Evolutionary conservation across 2,888 invertebrate species (phyloP).

Genomic region (Pasiphila rectangulata): DNA sequence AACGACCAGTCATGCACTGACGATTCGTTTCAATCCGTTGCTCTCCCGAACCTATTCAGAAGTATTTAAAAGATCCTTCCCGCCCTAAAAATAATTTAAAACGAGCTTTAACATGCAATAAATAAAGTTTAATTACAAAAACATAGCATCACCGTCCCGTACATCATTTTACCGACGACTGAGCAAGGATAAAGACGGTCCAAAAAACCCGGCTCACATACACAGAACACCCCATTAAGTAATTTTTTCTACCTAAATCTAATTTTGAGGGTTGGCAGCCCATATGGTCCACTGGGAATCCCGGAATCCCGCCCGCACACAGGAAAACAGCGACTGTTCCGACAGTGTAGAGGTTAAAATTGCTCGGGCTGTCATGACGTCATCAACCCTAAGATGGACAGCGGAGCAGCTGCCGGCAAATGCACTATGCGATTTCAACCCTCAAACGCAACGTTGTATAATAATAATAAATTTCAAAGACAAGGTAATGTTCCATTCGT

Average conservation of each 20-base stretch:
- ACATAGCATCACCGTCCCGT: conserved; percentile 30
- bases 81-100: conserved; percentile 10
- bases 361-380: conserved; percentile 27
- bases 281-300: conserved; percentile 73
- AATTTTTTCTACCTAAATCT: conserved; percentile 74
- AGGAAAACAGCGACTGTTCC: conserved; percentile 37
- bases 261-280: conserved; percentile 71
- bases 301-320: conserved; percentile 43
- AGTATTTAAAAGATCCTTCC: not conserved
- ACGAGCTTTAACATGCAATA: conserved; percentile 16
- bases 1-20: too few relatives aligned
- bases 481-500: conserved; percentile 60
- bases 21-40: too few relatives aligned
- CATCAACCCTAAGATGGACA: conserved; percentile 44
- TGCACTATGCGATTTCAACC: conserved; percentile 64
- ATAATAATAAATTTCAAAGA: conserved; percentile 77
- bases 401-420: conserved; percentile 66
- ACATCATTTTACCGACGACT: conserved; percentile 40
- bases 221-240: conserved; percentile 77
- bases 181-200: conserved; percentile 45
- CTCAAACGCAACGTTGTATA: conserved; percentile 70
- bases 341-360: conserved; percentile 33
- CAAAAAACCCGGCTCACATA: conserved; percentile 49
- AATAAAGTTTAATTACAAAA: conserved; percentile 13
- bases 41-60: not conserved